phyloP scores from a whole-genome alignment of 1,140 invertebrate genomes.

The Pantala flavescens region DNA sequence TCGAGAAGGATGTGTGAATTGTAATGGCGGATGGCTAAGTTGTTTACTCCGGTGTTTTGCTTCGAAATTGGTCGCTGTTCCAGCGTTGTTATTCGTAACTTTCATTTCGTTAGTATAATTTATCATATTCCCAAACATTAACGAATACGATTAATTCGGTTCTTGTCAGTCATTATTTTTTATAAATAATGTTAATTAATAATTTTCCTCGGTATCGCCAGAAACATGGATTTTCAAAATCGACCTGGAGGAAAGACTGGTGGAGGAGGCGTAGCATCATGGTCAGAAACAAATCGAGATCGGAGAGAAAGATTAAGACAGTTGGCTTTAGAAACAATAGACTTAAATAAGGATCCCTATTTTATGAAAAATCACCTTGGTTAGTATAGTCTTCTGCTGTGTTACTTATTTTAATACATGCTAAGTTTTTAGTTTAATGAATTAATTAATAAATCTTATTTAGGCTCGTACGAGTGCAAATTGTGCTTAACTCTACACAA shows the following conservation, averaged over 20 bases:
- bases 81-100: too few relatives aligned
- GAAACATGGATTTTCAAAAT: constrained; percentile 91
- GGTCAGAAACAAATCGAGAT: constrained; percentile 96
- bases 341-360: constrained; percentile 97
- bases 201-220: too few relatives aligned
- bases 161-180: too few relatives aligned
- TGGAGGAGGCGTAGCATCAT: constrained; percentile 95
- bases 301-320: constrained; percentile 89
- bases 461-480: constrained; percentile 97
- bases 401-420: not conserved
- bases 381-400: constrained; percentile 25
- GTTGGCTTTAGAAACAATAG: constrained; percentile 95
- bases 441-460: constrained; percentile 24
- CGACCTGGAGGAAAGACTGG: constrained; percentile 97
- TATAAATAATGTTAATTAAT: too few relatives aligned
- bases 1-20: too few relatives aligned
- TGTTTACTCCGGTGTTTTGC: too few relatives aligned
- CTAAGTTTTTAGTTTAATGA: not conserved
- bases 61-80: too few relatives aligned
- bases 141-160: too few relatives aligned
- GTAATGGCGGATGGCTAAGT: too few relatives aligned
- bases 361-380: constrained; percentile 99
- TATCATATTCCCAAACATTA: too few relatives aligned
- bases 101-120: too few relatives aligned
- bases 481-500: constrained; percentile 97